Conservation (phyloP, 2,888 invertebrate species). For the Cenopis cana region DNA sequence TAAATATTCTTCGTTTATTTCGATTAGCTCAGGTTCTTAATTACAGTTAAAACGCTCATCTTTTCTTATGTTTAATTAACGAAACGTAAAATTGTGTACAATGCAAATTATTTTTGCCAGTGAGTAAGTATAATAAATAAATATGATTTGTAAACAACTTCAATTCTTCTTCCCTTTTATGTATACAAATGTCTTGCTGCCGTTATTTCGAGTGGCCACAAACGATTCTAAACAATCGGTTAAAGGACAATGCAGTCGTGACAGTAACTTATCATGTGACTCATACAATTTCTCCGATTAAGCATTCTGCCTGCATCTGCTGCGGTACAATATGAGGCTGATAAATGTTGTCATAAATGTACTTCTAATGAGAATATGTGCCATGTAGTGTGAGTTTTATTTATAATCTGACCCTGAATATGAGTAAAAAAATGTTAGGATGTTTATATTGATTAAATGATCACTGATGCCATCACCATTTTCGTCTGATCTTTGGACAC, state of each 20-base stretch:
- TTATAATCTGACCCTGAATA: no score
- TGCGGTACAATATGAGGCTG: not conserved
- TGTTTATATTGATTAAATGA: no score
- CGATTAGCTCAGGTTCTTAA: not conserved
- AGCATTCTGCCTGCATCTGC: constrained; percentile 49
- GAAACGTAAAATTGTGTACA: not conserved
- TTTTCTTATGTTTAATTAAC: not conserved
- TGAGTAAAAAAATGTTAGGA: no score
- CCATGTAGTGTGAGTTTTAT: not conserved
- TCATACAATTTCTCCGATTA: constrained; percentile 56
- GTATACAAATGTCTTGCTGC: not conserved
- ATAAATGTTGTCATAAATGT: not conserved
- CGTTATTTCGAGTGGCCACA: not conserved
- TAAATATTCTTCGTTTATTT: not conserved
- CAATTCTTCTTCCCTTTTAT: no score
- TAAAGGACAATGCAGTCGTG: not conserved
- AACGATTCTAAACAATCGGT: not conserved
- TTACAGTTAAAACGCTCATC: no score
- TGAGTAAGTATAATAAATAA: no score
- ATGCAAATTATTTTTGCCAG: no score
- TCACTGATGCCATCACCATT: not conserved
- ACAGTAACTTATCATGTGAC: constrained; percentile 1
- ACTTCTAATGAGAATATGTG: not conserved
- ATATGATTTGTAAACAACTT: no score
- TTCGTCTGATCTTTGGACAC: not conserved